Evolutionary conservation across 2,113 vertebrate species (phyloP).

Genomic region (Ia io): DNA sequence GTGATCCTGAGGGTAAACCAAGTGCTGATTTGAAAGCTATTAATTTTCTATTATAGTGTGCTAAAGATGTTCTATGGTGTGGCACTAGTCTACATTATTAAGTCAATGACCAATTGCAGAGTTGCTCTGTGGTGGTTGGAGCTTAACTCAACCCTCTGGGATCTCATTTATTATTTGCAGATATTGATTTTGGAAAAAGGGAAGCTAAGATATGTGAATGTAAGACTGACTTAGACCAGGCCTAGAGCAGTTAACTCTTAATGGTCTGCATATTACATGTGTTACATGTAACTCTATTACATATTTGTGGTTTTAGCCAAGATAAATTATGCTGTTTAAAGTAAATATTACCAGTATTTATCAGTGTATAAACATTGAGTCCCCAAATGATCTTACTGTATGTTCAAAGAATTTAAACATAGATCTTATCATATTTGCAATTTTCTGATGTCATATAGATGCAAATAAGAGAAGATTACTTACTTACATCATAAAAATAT

Average conservation of each 20-base stretch:
- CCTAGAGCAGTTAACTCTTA: conserved; percentile 89
- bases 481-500: neutral
- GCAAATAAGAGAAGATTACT: conserved; percentile 15
- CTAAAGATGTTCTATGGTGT: conserved; percentile 92
- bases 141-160: conserved; percentile 93
- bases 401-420: conserved; percentile 27
- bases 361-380: conserved; percentile 39
- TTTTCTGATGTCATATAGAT: conserved; percentile 49
- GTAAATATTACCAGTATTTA: conserved; percentile 61
- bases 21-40: conserved; percentile 94
- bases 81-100: conserved; percentile 94
- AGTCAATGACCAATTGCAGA: conserved; percentile 93
- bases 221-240: conserved; percentile 89
- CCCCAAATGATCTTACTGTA: neutral
- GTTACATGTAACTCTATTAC: conserved; percentile 57
- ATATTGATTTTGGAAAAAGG: conserved; percentile 95
- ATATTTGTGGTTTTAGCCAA: conserved; percentile 64
- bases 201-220: conserved; percentile 88
- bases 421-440: neutral
- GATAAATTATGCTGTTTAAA: conserved; percentile 50
- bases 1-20: conserved; percentile 92
- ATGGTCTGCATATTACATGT: conserved; percentile 71
- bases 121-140: conserved; percentile 87
- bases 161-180: conserved; percentile 99
- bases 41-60: conserved; percentile 97